Conservation (phyloP, 2,888 invertebrate genomes). For the Steromphala cineraria region DNA sequence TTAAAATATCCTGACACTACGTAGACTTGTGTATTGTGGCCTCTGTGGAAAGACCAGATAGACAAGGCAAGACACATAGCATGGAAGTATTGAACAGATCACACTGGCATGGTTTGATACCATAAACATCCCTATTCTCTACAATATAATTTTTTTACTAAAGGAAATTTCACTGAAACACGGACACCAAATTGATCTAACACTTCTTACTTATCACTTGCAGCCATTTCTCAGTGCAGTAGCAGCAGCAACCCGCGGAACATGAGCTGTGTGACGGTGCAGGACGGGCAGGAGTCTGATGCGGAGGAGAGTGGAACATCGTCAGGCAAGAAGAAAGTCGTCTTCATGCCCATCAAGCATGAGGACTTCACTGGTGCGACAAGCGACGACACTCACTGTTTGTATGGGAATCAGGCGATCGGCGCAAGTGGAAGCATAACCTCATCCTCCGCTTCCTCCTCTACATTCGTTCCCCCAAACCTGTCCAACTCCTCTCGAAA, state of each 20-base stretch:
- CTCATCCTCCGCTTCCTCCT: conserved; percentile 29
- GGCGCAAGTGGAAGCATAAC: conserved; percentile 12
- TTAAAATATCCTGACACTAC: no score
- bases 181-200: no score
- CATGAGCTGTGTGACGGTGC: conserved; percentile 85
- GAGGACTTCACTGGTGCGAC: conserved; percentile 51
- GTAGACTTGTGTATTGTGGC: no score
- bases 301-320: conserved; percentile 49
- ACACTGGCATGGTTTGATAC: no score
- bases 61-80: no score
- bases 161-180: no score
- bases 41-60: no score
- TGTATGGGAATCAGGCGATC: conserved; percentile 24
- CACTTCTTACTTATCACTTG: background rate
- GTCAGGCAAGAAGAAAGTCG: conserved; percentile 48
- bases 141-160: no score
- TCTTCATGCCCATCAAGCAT: conserved; percentile 68
- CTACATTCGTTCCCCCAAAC: conserved; percentile 46
- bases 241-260: conserved; percentile 8
- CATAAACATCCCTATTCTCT: no score
- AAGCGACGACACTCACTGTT: conserved; percentile 18
- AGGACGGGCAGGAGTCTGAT: conserved; percentile 77
- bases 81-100: no score
- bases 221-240: conserved; percentile 14
- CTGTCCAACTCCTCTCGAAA: conserved; percentile 41